These are phyloP conservation scores for Cephus cinctus DNA, from an alignment of 1,140 invertebrate species.

Conservation along the genomic window DNA sequence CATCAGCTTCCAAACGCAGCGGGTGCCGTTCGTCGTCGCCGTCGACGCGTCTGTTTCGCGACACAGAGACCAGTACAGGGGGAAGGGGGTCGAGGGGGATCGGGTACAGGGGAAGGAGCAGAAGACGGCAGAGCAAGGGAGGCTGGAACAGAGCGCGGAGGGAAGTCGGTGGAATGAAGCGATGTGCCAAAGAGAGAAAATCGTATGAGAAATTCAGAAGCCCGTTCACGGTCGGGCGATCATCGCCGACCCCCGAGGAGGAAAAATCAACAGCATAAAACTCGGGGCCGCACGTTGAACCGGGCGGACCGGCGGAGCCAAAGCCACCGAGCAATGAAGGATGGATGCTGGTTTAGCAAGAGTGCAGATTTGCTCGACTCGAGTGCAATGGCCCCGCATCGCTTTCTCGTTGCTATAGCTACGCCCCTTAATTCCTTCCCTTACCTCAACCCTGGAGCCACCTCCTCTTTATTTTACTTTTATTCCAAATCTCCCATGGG, in stretches of 20 bases:
- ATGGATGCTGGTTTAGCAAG: constrained; percentile 51
- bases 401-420: constrained; percentile 49
- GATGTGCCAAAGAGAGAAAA: too few species aligned
- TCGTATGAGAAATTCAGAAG: constrained; percentile 27
- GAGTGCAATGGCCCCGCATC: constrained; percentile 52
- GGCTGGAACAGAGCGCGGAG: background rate
- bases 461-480: constrained; percentile 37
- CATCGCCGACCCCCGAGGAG: constrained; percentile 19
- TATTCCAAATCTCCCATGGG: constrained; percentile 42
- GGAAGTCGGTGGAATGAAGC: too few species aligned
- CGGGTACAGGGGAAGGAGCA: background rate
- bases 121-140: background rate
- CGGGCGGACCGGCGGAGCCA: constrained; percentile 27
- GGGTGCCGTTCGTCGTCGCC: too few species aligned
- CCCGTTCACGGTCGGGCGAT: constrained; percentile 30
- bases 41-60: background rate
- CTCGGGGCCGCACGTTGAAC: constrained; percentile 28
- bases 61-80: too few species aligned
- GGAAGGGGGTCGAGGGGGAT: background rate
- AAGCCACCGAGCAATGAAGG: constrained; percentile 43
- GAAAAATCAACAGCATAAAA: constrained; percentile 18
- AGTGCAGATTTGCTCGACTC: constrained; percentile 49
- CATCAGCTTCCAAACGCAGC: too few species aligned
- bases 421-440: constrained; percentile 41
- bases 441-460: constrained; percentile 10